Conservation (phyloP, 2,113 vertebrate species). For the Oreamnos americanus region DNA sequence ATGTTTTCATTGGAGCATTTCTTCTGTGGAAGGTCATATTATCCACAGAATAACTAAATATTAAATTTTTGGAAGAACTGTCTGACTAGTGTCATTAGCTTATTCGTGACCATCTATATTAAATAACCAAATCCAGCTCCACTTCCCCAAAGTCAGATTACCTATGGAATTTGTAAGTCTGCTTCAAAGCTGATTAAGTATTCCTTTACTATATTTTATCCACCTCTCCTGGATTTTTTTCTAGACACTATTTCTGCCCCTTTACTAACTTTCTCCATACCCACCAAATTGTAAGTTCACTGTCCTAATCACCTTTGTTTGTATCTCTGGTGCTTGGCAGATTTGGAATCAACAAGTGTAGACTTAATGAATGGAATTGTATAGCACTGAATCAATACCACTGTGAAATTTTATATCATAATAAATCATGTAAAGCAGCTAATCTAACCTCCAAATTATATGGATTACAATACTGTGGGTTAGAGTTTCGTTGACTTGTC, state of each 20-base stretch:
- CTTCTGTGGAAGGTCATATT: not conserved
- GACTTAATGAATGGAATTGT: not conserved
- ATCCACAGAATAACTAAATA: not conserved
- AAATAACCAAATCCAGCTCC: conserved; percentile 10
- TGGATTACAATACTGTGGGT: not conserved
- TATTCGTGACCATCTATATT: conserved; percentile 1
- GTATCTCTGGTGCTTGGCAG: not conserved
- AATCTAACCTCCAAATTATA: not conserved
- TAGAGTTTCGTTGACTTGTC: not conserved
- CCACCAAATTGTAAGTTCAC: not conserved
- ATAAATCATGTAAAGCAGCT: not conserved
- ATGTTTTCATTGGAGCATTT: not conserved
- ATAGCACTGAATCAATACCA: not conserved
- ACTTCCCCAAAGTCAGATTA: not conserved
- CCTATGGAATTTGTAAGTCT: not conserved
- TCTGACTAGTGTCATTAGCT: conserved; percentile 1
- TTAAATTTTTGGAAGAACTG: not conserved
- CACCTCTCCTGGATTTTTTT: not conserved
- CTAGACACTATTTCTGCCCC: not conserved
- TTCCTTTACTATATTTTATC: not conserved
- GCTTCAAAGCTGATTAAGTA: not conserved
- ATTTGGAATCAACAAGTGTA: not conserved
- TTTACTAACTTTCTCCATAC: not conserved
- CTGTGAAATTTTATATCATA: not conserved
- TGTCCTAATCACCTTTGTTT: not conserved